Conservation (phyloP, 2,797 vertebrate species). For the Brachymystax lenok region DNA sequence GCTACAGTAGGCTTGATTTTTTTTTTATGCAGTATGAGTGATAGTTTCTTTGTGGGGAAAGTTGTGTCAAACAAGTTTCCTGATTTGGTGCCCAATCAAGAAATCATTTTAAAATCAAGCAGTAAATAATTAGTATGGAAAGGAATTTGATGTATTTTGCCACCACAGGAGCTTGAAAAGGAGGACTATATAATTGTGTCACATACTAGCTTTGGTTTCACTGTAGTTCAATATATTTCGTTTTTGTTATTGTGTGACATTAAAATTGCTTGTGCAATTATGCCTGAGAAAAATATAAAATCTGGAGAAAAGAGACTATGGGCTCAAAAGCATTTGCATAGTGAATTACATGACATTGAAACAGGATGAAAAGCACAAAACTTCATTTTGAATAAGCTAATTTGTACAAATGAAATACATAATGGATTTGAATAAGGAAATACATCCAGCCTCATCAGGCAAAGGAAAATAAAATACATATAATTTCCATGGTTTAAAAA, state of each 20-base stretch:
- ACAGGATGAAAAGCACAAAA: constrained; percentile 1
- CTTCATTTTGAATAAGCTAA: constrained; percentile 11
- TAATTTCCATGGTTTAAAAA: constrained; percentile 22
- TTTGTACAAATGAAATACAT: constrained; percentile 21
- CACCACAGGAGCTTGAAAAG: too few relatives aligned
- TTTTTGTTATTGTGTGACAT: neutral
- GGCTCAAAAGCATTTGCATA: constrained; percentile 23
- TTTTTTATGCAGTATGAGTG: too few relatives aligned
- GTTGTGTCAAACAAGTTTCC: too few relatives aligned
- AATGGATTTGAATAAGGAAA: constrained; percentile 39
- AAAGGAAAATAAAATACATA: constrained; percentile 8
- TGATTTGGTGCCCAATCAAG: neutral
- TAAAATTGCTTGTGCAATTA: neutral
- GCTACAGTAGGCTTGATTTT: too few relatives aligned
- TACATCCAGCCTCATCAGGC: neutral
- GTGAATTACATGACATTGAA: constrained; percentile 21
- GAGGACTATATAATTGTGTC: too few relatives aligned
- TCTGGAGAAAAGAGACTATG: neutral
- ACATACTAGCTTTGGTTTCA: too few relatives aligned
- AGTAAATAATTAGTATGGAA: neutral
- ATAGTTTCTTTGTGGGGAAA: too few relatives aligned
- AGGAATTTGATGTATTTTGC: too few relatives aligned
- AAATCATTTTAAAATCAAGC: neutral
- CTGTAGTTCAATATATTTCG: neutral
- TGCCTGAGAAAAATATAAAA: neutral